Evolutionary conservation across 2,113 vertebrate genomes (phyloP).

Genomic region (Typhlomys cinereus): DNA sequence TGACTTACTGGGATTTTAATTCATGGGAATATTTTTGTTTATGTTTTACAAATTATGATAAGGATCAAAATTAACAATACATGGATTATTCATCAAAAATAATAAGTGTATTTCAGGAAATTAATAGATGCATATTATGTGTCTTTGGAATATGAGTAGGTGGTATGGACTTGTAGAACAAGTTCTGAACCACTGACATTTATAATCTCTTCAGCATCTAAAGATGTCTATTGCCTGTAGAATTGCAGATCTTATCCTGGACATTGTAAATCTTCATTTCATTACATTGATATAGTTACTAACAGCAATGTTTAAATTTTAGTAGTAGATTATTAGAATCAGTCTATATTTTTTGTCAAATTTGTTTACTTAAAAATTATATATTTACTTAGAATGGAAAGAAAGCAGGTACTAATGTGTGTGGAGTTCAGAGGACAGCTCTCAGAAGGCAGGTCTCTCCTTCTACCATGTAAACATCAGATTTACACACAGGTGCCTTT

Average conservation of each 20-base stretch:
- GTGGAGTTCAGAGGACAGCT: no score
- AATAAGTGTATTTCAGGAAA: slow-evolving; percentile 32
- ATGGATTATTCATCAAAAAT: slow-evolving; percentile 40
- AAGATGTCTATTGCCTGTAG: background rate
- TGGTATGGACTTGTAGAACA: background rate
- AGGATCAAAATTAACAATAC: slow-evolving; percentile 26
- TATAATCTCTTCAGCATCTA: background rate
- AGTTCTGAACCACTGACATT: background rate
- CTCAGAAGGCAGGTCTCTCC: no score
- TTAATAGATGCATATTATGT: background rate
- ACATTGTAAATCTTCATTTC: background rate
- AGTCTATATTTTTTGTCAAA: background rate
- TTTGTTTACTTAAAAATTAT: no score
- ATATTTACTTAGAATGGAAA: no score
- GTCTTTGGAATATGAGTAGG: background rate
- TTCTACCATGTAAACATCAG: no score
- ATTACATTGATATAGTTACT: background rate
- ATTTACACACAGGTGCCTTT: no score
- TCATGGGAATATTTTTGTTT: slow-evolving; percentile 43
- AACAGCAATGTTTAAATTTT: background rate
- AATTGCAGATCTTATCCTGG: background rate
- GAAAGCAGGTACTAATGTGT: no score
- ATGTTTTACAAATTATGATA: slow-evolving; percentile 8
- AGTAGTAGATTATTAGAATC: background rate
- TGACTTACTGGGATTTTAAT: slow-evolving; percentile 18